Conservation (phyloP, 2,797 vertebrate genomes). For the Acestrorhynchus altus region DNA sequence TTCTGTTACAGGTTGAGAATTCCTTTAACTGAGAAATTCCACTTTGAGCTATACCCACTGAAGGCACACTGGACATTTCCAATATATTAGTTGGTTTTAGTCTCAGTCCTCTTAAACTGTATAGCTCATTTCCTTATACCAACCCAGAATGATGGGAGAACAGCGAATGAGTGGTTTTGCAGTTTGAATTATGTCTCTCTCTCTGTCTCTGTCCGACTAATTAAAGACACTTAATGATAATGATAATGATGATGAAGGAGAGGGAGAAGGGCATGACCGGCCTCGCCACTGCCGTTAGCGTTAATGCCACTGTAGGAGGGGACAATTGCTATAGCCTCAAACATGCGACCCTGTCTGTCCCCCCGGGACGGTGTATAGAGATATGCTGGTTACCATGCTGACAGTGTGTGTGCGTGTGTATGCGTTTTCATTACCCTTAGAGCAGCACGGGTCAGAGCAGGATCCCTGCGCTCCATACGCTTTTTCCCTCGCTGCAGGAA, state of each 20-base stretch:
- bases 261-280: conserved; percentile 11
- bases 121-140: conserved; percentile 1
- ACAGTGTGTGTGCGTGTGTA: neutral
- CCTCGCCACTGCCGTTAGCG: neutral
- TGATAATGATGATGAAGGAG: conserved; percentile 15
- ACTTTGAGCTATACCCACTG: neutral
- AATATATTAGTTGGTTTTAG: too few species aligned
- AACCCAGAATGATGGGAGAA: conserved; percentile 21
- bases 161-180: conserved; percentile 46
- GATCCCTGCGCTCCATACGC: neutral
- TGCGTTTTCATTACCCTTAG: conserved; percentile 44
- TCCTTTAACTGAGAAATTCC: neutral
- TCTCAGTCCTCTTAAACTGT: too few species aligned
- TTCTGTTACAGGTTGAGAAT: too few species aligned
- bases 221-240: conserved; percentile 54
- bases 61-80: too few species aligned
- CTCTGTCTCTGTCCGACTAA: conserved; percentile 34
- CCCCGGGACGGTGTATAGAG: conserved; percentile 19
- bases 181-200: conserved; percentile 31
- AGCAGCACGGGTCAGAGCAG: conserved; percentile 27
- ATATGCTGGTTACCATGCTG: conserved; percentile 15
- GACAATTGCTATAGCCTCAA: neutral
- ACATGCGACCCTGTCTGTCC: neutral
- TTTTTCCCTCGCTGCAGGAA: conserved; percentile 37
- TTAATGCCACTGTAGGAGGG: conserved; percentile 1